Evolutionary conservation across 2,113 vertebrate genomes (phyloP).

Genomic region (Fregata magnificens): DNA sequence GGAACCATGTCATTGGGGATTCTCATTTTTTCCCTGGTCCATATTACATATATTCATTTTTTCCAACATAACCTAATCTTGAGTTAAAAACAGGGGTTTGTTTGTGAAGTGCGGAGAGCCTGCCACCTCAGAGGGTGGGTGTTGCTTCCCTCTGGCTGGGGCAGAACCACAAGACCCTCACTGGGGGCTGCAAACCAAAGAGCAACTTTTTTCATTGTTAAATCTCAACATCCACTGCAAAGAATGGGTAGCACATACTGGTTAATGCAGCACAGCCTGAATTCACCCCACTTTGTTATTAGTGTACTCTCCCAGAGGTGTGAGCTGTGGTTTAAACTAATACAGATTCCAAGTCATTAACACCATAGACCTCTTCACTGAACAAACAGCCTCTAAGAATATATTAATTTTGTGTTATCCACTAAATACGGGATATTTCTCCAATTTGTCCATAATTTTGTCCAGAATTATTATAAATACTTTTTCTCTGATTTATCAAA

Average conservation of each 20-base stretch:
- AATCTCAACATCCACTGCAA: neutral
- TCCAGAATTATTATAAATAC: neutral
- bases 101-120: neutral
- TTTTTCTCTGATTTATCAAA: neutral
- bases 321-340: neutral
- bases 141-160: rapidly evolving
- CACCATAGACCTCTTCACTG: neutral
- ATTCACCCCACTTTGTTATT: neutral
- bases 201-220: neutral
- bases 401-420: neutral
- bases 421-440: neutral
- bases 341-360: neutral
- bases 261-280: neutral
- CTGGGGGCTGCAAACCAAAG: neutral
- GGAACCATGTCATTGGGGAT: neutral
- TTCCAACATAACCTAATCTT: neutral
- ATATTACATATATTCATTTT: neutral
- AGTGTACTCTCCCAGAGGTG: neutral
- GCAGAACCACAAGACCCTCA: rapidly evolving
- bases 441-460: neutral
- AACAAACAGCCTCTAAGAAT: neutral
- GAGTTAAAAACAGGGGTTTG: neutral
- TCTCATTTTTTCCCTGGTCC: neutral
- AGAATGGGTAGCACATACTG: neutral
- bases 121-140: rapidly evolving